Conservation (phyloP, 2,888 invertebrate genomes). For the Troides oblongomaculatus region DNA sequence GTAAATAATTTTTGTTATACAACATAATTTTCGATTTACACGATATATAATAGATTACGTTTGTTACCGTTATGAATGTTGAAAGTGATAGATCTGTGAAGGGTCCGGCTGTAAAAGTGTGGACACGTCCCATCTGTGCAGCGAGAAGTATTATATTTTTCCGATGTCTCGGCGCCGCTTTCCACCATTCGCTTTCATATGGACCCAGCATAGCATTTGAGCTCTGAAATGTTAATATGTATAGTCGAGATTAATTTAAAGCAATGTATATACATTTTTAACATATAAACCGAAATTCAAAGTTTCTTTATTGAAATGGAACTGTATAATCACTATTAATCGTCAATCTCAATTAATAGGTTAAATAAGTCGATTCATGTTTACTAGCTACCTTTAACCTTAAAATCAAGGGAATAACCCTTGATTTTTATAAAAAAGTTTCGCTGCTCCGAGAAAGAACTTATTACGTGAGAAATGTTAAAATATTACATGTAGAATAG, state of each 20-base stretch:
- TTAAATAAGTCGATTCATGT: too few species aligned
- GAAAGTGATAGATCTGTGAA: conserved; percentile 61
- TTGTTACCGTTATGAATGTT: conserved; percentile 58
- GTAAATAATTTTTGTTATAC: conserved; percentile 15
- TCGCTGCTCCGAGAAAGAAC: too few species aligned
- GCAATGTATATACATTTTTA: too few species aligned
- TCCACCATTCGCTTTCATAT: conserved; percentile 66
- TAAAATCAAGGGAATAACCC: too few species aligned
- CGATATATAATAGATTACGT: background rate
- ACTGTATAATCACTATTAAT: too few species aligned
- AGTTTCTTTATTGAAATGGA: too few species aligned
- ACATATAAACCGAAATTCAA: too few species aligned
- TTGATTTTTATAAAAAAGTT: too few species aligned
- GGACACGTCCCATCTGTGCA: conserved; percentile 55
- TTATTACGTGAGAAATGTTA: too few species aligned
- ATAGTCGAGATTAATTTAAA: background rate
- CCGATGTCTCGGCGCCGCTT: conserved; percentile 43
- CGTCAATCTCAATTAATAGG: too few species aligned
- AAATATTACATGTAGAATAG: too few species aligned
- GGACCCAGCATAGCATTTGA: conserved; percentile 53
- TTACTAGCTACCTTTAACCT: too few species aligned
- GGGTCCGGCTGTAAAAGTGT: conserved; percentile 64
- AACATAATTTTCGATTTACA: background rate
- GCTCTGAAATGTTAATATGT: conserved; percentile 41
- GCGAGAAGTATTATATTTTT: conserved; percentile 49